Base-by-base conservation (phyloP, 2,888 invertebrate genomes). In the Quadroppia sp. region DNA sequence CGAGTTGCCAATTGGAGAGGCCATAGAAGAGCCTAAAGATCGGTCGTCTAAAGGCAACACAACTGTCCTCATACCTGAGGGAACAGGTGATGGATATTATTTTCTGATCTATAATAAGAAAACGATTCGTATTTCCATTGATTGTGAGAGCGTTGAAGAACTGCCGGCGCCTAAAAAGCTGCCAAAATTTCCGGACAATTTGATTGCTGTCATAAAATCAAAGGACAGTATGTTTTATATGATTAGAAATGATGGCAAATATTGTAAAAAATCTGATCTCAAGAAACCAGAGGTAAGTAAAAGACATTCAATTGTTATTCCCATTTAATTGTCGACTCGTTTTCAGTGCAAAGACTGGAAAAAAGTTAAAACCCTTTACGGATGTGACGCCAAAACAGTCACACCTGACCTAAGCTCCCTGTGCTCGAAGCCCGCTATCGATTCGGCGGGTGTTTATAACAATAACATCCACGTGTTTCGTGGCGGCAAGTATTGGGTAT, bases 301-400 rank as follows among this genome's bases (percentile, higher is more conserved):
- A 48, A 23, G 23, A 56, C 23, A 67, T 67, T 40, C 13, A 20
- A 20, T 40, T 3, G 13, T n/a, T 1, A 36, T n/a, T 17, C n/a
- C 36, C n/a, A 36, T 3, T 17, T 32, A 20, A 36, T n/a, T 25
- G n/a, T 13, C 3, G 28, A 15, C 11, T 6, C 2, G 23, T 40
- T 67, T 64, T 64, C 20, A 69, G 69, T 69, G 69, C 23, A 69
- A 42, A 6, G 69, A 69, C 1, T 25, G 40, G 25, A 25, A 25
- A 45, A 45, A 69, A 15, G 25, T 20, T 7, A 45, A 45, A 42
- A 0, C 17, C 17, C 40, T 69, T 1, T 42, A 40, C 17, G 69
- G 69, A 3, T 69, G 69, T 25, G 28, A 69, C 1, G 42, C 42
- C n/a, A 7, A 2, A 11, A 69, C 42, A 45, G 25, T 42, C 1